These are phyloP conservation scores for Cyphomyrmex costatus DNA, from an alignment of 1,140 invertebrate genomes.

Conservation along the genomic window DNA sequence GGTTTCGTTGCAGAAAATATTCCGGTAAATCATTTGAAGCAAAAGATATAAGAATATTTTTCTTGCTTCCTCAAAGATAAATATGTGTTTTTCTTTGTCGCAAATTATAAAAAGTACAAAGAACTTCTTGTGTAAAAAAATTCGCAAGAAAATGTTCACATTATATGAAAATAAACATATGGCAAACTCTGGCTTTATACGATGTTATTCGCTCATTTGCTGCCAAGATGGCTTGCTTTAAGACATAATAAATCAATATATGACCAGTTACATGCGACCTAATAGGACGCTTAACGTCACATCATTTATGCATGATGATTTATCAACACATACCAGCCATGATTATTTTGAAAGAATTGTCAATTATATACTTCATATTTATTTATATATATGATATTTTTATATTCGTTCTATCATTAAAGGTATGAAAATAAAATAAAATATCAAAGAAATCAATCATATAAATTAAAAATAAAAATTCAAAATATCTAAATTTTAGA, in stretches of 20 bases:
- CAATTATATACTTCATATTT: background rate
- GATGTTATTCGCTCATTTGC: background rate
- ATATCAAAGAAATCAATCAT: background rate
- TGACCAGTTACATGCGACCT: background rate
- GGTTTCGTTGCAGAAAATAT: conserved; percentile 5
- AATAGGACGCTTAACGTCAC: background rate
- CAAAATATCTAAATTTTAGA: background rate
- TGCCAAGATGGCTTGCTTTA: conserved; percentile 1
- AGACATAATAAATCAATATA: conserved; percentile 42
- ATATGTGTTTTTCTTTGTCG: background rate
- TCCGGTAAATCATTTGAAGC: conserved; percentile 1
- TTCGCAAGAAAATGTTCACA: background rate
- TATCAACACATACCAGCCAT: background rate
- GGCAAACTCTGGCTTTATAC: background rate
- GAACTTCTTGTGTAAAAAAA: background rate
- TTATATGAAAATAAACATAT: background rate
- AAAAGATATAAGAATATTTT: background rate
- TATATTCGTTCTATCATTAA: background rate
- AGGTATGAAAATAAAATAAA: background rate
- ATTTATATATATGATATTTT: background rate
- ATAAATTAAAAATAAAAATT: background rate
- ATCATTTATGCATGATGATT: background rate
- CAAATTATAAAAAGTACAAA: background rate
- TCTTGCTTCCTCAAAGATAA: background rate
- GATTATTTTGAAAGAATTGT: background rate